Conservation (phyloP, 1,140 invertebrate species). For the Drosophila kohkoa region DNA sequence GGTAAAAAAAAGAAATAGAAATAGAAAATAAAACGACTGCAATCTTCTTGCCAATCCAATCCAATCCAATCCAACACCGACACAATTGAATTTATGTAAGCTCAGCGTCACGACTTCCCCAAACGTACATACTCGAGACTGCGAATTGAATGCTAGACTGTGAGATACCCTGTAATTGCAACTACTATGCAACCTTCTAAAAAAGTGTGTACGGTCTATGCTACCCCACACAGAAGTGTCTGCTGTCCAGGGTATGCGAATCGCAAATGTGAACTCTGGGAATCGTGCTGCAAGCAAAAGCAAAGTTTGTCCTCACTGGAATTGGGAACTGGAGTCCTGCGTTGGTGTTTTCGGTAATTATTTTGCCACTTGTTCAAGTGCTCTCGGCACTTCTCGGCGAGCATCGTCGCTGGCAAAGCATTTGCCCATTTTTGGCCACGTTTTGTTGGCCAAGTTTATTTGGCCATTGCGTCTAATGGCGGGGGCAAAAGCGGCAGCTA, state of each 20-base stretch:
- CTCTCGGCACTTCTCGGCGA: constrained; percentile 46
- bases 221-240: background rate
- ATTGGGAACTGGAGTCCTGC: constrained; percentile 7
- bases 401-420: constrained; percentile 3
- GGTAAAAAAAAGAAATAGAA: constrained; percentile 6
- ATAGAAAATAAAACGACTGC: constrained; percentile 37
- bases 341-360: constrained; percentile 62
- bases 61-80: constrained; percentile 41
- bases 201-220: too few relatives aligned
- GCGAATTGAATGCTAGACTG: background rate
- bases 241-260: constrained; percentile 15
- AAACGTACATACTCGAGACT: background rate
- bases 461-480: constrained; percentile 28
- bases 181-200: background rate
- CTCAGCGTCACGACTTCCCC: background rate
- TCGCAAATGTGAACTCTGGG: constrained; percentile 25
- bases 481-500: background rate
- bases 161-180: constrained; percentile 3
- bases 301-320: constrained; percentile 18
- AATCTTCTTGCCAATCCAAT: constrained; percentile 33
- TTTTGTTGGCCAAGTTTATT: constrained; percentile 29
- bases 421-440: background rate
- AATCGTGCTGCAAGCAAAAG: constrained; percentile 25
- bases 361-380: constrained; percentile 71
- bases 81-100: constrained; percentile 75